A percentile compares a stretch with the other conserved stretches of the same genome.
These are phyloP conservation scores for Nibea albiflora DNA, from an alignment of 2,113 vertebrate genomes.

Conservation along the genomic window DNA sequence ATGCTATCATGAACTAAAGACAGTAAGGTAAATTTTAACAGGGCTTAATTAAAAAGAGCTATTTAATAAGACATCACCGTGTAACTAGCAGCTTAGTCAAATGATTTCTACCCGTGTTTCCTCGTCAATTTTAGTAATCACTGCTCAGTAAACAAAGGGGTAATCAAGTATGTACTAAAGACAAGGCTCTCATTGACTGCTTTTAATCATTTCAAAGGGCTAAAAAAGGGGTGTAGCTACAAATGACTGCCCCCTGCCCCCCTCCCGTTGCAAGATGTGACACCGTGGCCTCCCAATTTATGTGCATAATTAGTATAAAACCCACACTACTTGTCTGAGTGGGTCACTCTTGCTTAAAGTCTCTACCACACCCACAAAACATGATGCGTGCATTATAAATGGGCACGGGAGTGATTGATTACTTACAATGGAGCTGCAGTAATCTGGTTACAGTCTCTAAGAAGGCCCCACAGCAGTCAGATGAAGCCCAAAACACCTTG, in stretches of 20 bases:
- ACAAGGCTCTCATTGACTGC: not conserved
- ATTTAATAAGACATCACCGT: constrained; percentile 27
- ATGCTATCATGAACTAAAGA: constrained; percentile 29
- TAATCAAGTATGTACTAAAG: constrained; percentile 2
- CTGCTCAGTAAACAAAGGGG: constrained; percentile 9
- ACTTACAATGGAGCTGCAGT: not conserved
- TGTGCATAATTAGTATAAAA: constrained; percentile 22
- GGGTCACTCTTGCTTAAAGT: not conserved
- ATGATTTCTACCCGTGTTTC: not conserved
- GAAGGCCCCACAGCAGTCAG: constrained; percentile 3
- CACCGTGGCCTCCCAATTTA: not conserved
- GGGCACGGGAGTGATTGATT: not conserved
- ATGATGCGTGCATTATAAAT: constrained; percentile 13
- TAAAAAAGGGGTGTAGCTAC: not conserved
- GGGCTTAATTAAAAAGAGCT: constrained; percentile 34
- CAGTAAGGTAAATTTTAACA: constrained; percentile 36
- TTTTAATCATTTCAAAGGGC: constrained; percentile 5
- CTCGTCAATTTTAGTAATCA: constrained; percentile 2
- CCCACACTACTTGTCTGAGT: not conserved
- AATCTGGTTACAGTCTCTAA: constrained; percentile 1
- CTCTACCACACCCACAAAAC: constrained; percentile 29
- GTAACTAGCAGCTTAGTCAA: not conserved
- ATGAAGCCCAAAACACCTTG: not conserved
- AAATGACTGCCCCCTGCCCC: too few species aligned
- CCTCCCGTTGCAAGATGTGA: not conserved